phyloP scores from a whole-genome alignment of 2,888 invertebrate species.

The Orchestes rusci region DNA sequence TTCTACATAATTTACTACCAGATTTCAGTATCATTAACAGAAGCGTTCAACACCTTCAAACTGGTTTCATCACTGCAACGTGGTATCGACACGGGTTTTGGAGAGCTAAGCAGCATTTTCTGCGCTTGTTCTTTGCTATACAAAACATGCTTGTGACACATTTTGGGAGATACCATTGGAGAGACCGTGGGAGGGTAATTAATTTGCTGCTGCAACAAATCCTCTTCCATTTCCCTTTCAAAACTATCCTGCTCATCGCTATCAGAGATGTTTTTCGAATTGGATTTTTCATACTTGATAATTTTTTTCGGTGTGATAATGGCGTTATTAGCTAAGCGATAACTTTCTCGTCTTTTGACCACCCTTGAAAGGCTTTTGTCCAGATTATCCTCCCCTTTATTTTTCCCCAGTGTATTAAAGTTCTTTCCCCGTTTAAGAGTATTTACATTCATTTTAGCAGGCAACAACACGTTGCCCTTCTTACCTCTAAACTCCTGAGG shows the following conservation, averaged over 20 bases:
- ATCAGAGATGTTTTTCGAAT: slow-evolving; percentile 22
- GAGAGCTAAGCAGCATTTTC: slow-evolving; percentile 46
- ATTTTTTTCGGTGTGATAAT: slow-evolving; percentile 53
- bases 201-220: slow-evolving; percentile 59
- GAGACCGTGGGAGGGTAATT: slow-evolving; percentile 60
- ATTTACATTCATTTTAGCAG: slow-evolving; percentile 17
- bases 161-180: slow-evolving; percentile 53
- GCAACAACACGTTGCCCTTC: slow-evolving; percentile 35
- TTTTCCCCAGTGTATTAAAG: slow-evolving; percentile 14
- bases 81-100: slow-evolving; percentile 57
- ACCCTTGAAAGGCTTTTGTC: slow-evolving; percentile 27
- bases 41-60: slow-evolving; percentile 58
- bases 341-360: slow-evolving; percentile 76
- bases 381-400: slow-evolving; percentile 9
- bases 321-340: slow-evolving; percentile 71
- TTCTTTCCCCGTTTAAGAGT: slow-evolving; percentile 11
- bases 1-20: slow-evolving; percentile 54
- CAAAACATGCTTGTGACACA: slow-evolving; percentile 41
- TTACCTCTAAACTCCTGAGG: slow-evolving; percentile 65
- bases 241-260: slow-evolving; percentile 35
- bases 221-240: slow-evolving; percentile 55
- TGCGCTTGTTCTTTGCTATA: slow-evolving; percentile 42
- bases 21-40: slow-evolving; percentile 64
- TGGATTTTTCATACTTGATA: slow-evolving; percentile 45
- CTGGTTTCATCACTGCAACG: slow-evolving; percentile 55